Evolutionary conservation across 2,797 vertebrate species (phyloP).

Genomic region (Leontocebus nigricollis): DNA sequence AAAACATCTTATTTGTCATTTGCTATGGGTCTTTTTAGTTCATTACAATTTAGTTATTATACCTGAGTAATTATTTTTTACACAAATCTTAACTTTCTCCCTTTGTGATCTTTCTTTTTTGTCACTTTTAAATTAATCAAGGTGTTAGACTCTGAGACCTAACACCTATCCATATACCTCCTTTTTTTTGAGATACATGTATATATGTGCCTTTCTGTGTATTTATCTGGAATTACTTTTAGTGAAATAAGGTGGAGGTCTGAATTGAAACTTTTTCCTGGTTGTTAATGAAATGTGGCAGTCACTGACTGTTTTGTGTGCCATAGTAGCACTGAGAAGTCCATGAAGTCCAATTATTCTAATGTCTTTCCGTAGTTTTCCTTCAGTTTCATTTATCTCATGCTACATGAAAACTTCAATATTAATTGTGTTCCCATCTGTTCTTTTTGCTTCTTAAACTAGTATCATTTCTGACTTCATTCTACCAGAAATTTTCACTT

Average conservation of each 20-base stretch:
- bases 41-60: not conserved
- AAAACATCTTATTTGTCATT: not conserved
- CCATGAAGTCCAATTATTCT: not conserved
- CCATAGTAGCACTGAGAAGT: not conserved
- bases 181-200: not conserved
- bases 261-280: not conserved
- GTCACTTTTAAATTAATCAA: not conserved
- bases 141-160: not conserved
- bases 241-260: not conserved
- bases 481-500: not conserved
- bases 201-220: not conserved
- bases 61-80: not conserved
- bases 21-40: not conserved
- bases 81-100: not conserved
- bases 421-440: not conserved
- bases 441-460: not conserved
- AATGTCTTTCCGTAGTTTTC: not conserved
- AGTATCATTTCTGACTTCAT: not conserved
- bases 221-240: not conserved
- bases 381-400: not conserved
- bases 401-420: rapidly evolving
- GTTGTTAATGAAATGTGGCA: not conserved
- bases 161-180: not conserved
- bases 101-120: not conserved
- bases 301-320: not conserved